Base-by-base conservation (phyloP, 2,888 invertebrate genomes). In the Agrochola lychnidis region DNA sequence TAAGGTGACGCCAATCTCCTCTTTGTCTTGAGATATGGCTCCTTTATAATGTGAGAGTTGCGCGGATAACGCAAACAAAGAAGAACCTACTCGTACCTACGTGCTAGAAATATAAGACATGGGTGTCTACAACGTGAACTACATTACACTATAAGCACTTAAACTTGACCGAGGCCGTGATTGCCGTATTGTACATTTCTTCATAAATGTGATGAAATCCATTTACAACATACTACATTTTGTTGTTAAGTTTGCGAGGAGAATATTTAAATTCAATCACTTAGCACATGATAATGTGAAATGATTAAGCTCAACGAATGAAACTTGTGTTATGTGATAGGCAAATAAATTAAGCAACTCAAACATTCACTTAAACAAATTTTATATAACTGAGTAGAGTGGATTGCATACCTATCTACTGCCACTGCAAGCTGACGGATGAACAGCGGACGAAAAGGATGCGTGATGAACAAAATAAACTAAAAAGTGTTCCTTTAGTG, bases 271-370 rank as follows among this genome's bases (percentile, higher is more conserved):
- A 70, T 53, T 67, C 61, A 66, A 70, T 70, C 56, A 78, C 56
- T 83, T 73, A 71, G 56, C 71, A 66, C 59, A 71, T 45, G 48
- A 76, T 77, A 83, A 72, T 68, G 45, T 62, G 66, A 77, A 83
- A 77, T 80, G 73, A 85, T 79, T 80, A 79, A 87, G 79, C 73
- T 73, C 76, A 70, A 77, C 83, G 67, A 83, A 83, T 73, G 73
- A 72, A 85, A 79, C 76, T 78, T 69, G 70, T 80, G 82, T 89
- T 84, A 89, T 84, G 85, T 81, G 83, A 85, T 89, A 87, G 81
- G 78, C 76, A 85, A 87, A 83, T 85, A 80, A 81, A 84, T 89
- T 88, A 78, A 85, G 88, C 87, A 89, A 89, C 81, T 78, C 69
- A 56, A 73, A 84, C 85, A 84, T 88, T 87, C 87, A 83, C 88